These are phyloP conservation scores for Rana temporaria DNA, from an alignment of 2,113 vertebrate genomes.

Conservation along the genomic window DNA sequence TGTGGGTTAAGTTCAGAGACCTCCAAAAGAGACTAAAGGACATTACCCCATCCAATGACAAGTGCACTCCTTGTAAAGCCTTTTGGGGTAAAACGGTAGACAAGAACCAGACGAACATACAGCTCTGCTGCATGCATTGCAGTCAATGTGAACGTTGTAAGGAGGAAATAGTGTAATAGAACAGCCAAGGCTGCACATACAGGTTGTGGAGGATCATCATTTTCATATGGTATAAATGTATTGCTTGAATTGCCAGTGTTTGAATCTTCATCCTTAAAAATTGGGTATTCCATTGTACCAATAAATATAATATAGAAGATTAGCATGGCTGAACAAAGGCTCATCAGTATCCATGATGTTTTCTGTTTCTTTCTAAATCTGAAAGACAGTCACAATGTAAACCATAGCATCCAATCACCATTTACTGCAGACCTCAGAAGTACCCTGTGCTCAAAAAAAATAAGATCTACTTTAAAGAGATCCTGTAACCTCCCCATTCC, in stretches of 20 bases:
- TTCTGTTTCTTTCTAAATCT: constrained; percentile 64
- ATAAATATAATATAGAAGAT: constrained; percentile 78
- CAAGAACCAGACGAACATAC: constrained; percentile 64
- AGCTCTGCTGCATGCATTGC: constrained; percentile 67
- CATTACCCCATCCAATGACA: constrained; percentile 68
- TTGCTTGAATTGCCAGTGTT: too few species aligned
- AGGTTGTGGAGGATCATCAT: background rate
- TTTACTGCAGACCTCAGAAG: too few species aligned
- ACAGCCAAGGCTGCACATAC: constrained; percentile 57
- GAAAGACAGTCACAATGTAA: constrained; percentile 14
- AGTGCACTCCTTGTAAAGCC: constrained; percentile 58
- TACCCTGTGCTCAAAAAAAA: too few species aligned
- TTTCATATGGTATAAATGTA: too few species aligned
- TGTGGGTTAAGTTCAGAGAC: too few species aligned
- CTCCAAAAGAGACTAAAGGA: background rate
- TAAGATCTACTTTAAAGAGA: too few species aligned
- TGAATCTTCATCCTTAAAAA: too few species aligned
- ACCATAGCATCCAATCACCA: too few species aligned
- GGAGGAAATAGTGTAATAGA: constrained; percentile 73
- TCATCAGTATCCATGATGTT: constrained; percentile 68
- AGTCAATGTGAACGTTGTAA: constrained; percentile 73
- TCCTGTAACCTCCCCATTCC: too few species aligned
- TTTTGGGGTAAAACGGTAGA: constrained; percentile 59
- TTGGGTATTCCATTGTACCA: constrained; percentile 69
- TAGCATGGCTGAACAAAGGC: constrained; percentile 71